Base-by-base conservation (phyloP, 2,113 vertebrate genomes). In the Tragelaphus buxtoni region DNA sequence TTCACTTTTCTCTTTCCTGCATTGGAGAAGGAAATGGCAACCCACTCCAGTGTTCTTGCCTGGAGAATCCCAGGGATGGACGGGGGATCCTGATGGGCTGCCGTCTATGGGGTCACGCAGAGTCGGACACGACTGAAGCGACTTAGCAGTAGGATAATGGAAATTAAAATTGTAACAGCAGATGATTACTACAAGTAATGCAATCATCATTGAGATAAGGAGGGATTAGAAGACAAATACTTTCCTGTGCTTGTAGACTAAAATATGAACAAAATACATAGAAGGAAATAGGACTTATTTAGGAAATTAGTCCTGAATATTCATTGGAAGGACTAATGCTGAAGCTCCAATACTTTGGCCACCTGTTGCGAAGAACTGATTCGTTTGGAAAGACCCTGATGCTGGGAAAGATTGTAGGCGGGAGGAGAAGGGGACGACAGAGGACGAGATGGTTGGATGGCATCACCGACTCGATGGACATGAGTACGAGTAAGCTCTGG, bases 141-240 rank as follows among this genome's bases (percentile, higher is more conserved):
- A 42, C 39, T 42, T 42, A 42, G 39, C 39, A 42, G 39, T 5
- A 55, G 42, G n/a, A 89, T 22, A 61, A 39, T 79, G 45, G 47
- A 96, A 96, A 82, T 77, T 9, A 81, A 94, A 94, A 88, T 24
- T 26, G 65, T n/a, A 84, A 90, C 56, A 92, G 63, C 84, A 53
- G 28, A 86, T 24, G 13, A 77, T 90, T 80, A 65, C 20, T 45
- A 32, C 49, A 88, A 94, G 88, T 65, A 93, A 65, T 58, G 10
- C 26, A 84, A 56, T 69, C 58, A 42, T 84, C 30, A 35, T 20
- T 35, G 42, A 88, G 45, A 56, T 72, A 63, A 83, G 13, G 56
- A 90, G 42, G 80, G 56, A 96, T 47, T 22, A 83, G 76, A 93
- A 91, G 42, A 83, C n/a, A 96, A 83, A 84, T 42, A 32, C 18